Evolutionary conservation across 2,113 vertebrate species (phyloP), one percentile per base, ranked within the genome.

Genomic region (Butorides virescens): DNA sequence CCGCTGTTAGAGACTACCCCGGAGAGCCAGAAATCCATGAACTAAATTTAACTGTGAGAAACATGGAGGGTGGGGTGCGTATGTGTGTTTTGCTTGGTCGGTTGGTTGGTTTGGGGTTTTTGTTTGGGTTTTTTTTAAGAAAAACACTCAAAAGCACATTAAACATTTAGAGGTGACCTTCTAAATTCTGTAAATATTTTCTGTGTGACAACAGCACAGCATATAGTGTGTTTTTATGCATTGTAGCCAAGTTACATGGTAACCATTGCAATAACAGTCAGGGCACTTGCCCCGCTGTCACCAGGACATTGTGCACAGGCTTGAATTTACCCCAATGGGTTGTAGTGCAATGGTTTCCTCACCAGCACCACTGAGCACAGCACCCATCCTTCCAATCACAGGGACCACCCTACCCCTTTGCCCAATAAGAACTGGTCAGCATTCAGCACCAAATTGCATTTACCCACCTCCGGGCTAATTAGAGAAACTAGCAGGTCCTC

Each of bases 11-110:
- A 72, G 52, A 67, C 55, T 88, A 68, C 59, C 37, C 76, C 19
- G 50, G 68, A 86, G 73, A 95, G 37, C 2, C 32, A 59, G 47
- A 96, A 95, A 94, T 76, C 85, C 53, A 89, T 61, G 67, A 95
- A 55, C 13, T 85, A 94, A 76, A 90, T 97, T 94, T 78, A 81
- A 49, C 44, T 29, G 32, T 18, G 26, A 86, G 56, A 93, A 91
- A 72, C 11, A 34, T 3, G 3, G 1, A 11, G 20, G 7, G 2
- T 11, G 6, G 2, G 5, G 7, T 44, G 46, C 16, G 18, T 18
- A 16, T 46, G 46, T 46, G 9, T 6, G 2, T 23, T 76, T n/a
- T 12, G 27, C 42, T 61, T 55, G 4, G 0, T 73, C 61, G 8
- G 10, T 27, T 56, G 20, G 5, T 13, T 11, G 11, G 17, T 32